Evolutionary conservation across 23 tunicate species (phyloP).

Genomic region (Styela clava): DNA sequence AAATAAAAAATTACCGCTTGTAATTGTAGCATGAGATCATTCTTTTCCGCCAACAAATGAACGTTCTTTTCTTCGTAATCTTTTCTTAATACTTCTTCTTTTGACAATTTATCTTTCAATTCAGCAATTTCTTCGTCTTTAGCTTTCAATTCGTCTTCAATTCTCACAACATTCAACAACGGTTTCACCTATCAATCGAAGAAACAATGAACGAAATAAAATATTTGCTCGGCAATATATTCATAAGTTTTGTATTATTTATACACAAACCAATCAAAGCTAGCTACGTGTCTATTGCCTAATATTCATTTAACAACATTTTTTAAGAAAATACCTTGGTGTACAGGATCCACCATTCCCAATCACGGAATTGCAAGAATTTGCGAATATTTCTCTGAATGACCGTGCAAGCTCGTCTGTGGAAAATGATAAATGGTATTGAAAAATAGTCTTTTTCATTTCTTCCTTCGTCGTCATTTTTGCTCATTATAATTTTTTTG

Average conservation of each 20-base stretch:
- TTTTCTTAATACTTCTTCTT: constrained; percentile 85
- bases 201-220: background rate
- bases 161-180: constrained; percentile 80
- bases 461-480: no score
- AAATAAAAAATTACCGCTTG: constrained; percentile 72
- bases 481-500: background rate
- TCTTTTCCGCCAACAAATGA: constrained; percentile 78
- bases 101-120: constrained; percentile 67
- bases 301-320: no score
- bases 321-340: constrained; percentile 50
- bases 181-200: constrained; percentile 87
- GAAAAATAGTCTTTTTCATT: no score
- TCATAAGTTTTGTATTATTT: no score
- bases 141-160: constrained; percentile 89
- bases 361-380: constrained; percentile 94
- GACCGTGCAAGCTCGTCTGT: constrained; percentile 78
- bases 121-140: constrained; percentile 91
- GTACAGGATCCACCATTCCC: constrained; percentile 99
- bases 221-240: background rate
- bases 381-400: constrained; percentile 90
- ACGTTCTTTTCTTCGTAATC: constrained; percentile 90
- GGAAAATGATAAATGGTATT: background rate
- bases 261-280: no score
- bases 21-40: constrained; percentile 85
- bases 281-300: no score